Base-by-base conservation (phyloP, 2,797 vertebrate genomes). In the Petrocephalus schoutedeni region DNA sequence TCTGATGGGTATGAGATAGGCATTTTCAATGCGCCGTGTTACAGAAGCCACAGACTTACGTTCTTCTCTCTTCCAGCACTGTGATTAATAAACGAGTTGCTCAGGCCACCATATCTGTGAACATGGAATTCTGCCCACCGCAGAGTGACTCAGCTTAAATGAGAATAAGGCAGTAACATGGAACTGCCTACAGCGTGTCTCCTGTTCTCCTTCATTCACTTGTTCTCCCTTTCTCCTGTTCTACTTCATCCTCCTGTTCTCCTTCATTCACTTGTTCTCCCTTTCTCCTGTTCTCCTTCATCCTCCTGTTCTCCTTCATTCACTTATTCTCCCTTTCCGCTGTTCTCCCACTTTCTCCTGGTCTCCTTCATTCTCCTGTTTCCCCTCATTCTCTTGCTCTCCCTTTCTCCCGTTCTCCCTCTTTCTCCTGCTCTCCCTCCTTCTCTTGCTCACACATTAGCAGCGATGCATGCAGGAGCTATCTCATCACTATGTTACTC, bases 401-500 rank as follows among this genome's bases (percentile, higher is more conserved):
- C 49, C 49, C 88, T 36, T 59, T 8, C 51, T 87, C 74, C 57
- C 12, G 10, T 41, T 41, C 36, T 41, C 14, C 54, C 41, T 45
- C 77, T 74, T 49, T 61, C 1, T 54, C 19, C 36, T 71, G 36
- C 2, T 9, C 54, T 58, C 49, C 45, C 61, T 56, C 36, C 21
- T 54, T 14, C 3, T 16, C n/a, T 19, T 86, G 23, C 32, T 32
- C 23, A 4, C 16, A 16, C 21, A 58, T 21, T 86, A 59, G 28
- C 54, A 86, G 86, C 19, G 41, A 89, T n/a, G 23, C 85, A 80
- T 61, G 23, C 82, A 87, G 54, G 45, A 89, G 61, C 16, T 67
- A 87, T 89, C 86, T 87, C 51, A 87, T 89, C 64, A 85, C 49
- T 77, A 77, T 56, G 58, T 89, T 57, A 89, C 87, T 56, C 19